Evolutionary conservation across 2,113 vertebrate species (phyloP), one percentile per base, ranked within the genome.

Genomic region (Chloroceryle aenea): DNA sequence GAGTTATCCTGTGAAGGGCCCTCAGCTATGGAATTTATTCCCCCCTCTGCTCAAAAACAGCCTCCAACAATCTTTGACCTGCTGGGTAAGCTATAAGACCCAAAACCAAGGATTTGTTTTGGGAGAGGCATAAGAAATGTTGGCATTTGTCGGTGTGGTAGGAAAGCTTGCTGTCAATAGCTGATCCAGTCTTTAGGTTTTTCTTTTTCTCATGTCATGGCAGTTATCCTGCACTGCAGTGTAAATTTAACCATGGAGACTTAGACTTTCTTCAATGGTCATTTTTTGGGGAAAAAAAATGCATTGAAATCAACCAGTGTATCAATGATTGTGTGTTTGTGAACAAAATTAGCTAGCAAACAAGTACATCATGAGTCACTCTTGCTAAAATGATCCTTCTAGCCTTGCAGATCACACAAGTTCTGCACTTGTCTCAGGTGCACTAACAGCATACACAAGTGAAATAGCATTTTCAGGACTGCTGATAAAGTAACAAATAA

Each of bases 11-110:
- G 34, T 26, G 64, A 90, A 83, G 45, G 64, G 76, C 73, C 80
- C 56, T 94, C 76, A 72, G 63, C 83, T 93, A 90, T 95, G 83
- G 93, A 96, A 97, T 96, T 94, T 93, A 90, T 92, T 89, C 45
- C 50, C 29, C 22, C 1, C 21, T 71, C 93, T 89, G 59, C 90
- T 92, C 3, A 0, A 95, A 94, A 96, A 69, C 77, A 97, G 45
- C 34, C 52, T 93, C 40, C 52, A 90, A 96, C 77, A 95, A 84
- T 96, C 84, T 96, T 94, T 95, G 86, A 94, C 95, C 80, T 80
- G 87, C 84, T 74, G 36, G 1, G 3, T 82, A 85, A 92, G 69
- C 62, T 87, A 8, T 71, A 69, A 73, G 90, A 64, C 75, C 61
- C 85, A 90, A 91, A 85, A 72, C 56, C 72, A 93, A 95, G 83